Percentiles rank a stretch among this genome's conserved stretches.
Evolutionary conservation across 1,140 invertebrate genomes (phyloP).

Genomic region (Meloidogyne exigua): DNA sequence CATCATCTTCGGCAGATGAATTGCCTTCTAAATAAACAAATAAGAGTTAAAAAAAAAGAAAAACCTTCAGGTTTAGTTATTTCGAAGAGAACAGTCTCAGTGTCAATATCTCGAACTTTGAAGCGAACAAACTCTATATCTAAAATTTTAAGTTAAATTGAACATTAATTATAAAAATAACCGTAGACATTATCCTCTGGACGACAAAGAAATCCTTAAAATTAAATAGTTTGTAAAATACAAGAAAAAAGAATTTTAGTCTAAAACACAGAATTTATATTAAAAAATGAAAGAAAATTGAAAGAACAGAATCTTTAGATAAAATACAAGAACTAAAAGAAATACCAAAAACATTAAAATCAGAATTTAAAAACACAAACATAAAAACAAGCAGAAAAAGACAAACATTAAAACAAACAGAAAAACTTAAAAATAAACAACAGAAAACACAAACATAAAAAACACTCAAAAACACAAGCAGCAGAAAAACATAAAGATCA

Average conservation of each 20-base stretch:
- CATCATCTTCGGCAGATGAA: slow-evolving; percentile 18
- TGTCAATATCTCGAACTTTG: slow-evolving; percentile 91
- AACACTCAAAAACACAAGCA: too few relatives aligned
- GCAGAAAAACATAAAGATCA: too few relatives aligned
- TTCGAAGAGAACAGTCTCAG: slow-evolving; percentile 87
- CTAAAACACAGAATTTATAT: background rate
- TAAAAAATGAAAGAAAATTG: too few relatives aligned
- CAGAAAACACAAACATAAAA: too few relatives aligned
- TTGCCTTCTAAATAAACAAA: slow-evolving; percentile 21
- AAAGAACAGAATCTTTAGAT: too few relatives aligned
- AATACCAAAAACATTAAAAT: too few relatives aligned
- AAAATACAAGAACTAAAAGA: too few relatives aligned
- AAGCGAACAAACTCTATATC: slow-evolving; percentile 95
- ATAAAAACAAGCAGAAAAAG: too few relatives aligned
- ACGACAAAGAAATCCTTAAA: slow-evolving; percentile 81
- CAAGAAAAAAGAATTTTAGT: background rate
- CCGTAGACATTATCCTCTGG: slow-evolving; percentile 90
- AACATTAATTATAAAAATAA: background rate
- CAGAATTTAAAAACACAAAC: too few relatives aligned
- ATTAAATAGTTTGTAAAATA: background rate
- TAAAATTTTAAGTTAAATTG: background rate
- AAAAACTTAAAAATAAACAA: too few relatives aligned
- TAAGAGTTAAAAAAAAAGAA: slow-evolving; percentile 18
- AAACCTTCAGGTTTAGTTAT: slow-evolving; percentile 78
- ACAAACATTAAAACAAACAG: too few relatives aligned